Evolutionary conservation across 2,888 invertebrate genomes (phyloP), one percentile per base, ranked within the genome.

Genomic region (Sacculina carcini): DNA sequence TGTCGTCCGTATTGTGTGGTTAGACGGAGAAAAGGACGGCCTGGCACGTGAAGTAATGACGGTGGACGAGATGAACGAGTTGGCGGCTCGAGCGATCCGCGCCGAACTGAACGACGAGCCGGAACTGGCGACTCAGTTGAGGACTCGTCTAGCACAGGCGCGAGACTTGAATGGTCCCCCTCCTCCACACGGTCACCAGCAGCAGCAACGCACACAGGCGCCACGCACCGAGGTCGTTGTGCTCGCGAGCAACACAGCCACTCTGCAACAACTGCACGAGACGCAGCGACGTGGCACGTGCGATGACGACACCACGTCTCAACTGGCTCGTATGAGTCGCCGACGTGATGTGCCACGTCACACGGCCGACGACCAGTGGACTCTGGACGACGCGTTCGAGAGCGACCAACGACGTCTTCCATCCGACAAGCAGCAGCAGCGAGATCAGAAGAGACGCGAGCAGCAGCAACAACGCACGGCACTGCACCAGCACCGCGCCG

Each of bases 51-150:
- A 53, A 39, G 70, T 72, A 58, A 65, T 82, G 19, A 76, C 77
- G 42, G 79, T 83, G 65, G 76, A 77, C 58, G 82, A 94, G 64
- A 75, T 89, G 73, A 98, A 96, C 67, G 77, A 78, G 59, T 64
- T 98, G 39, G 86, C 78, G 38, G 87, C 92, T 2, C 86, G 81
- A 67, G 74, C 90, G 56, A 69, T 96, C 0, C 89, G 89, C 69
- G 92, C 94, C 14, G 90, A 96, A 73, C 75, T 98, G 59, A 74
- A 87, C 72, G 92, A 89, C 19, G 77, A 92, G 63, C 67, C 64
- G 59, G 74, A 59, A 62, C 57, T 53, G 19, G 44, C 21, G 7
- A 47, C 36, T 12, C 29, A 51, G 29, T 32, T 59, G 16, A 50
- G 52, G 52, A 26, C 28, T 26, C 47, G 53, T 42, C 44, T 53